Conservation (phyloP, 2,797 vertebrate species). For the Ispidina picta region DNA sequence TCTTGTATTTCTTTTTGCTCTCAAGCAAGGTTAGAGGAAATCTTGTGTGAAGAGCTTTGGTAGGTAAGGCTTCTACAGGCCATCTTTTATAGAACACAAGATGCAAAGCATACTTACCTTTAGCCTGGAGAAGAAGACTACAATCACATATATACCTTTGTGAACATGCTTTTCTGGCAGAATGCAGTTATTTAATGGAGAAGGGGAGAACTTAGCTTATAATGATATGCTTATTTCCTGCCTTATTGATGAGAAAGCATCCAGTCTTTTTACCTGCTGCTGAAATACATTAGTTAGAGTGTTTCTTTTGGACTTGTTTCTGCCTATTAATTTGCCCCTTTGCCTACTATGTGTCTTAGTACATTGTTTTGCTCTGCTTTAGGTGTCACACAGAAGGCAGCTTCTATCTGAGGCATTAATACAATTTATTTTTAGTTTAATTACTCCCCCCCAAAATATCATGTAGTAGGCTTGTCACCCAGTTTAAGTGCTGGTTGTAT, state of each 20-base stretch:
- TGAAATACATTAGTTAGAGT: not conserved
- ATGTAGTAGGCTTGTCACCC: not conserved
- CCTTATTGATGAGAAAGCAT: not conserved
- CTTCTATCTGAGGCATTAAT: not conserved
- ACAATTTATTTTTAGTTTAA: not conserved
- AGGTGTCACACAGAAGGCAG: not conserved
- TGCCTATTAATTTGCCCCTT: not conserved
- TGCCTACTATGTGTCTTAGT: not conserved
- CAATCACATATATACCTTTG: not conserved
- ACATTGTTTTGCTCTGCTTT: not conserved
- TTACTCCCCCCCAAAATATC: not conserved
- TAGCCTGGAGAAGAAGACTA: not conserved
- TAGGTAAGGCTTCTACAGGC: not conserved
- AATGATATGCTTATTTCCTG: not conserved
- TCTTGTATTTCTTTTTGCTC: not conserved
- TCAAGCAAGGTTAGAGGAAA: not conserved
- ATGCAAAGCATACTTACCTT: not conserved
- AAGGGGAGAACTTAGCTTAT: not conserved
- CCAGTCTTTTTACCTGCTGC: not conserved
- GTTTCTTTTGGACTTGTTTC: not conserved
- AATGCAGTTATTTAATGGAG: not conserved
- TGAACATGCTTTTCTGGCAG: not conserved
- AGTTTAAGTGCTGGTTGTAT: not conserved
- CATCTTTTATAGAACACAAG: not conserved
- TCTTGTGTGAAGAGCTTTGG: not conserved